Evolutionary conservation across 2,797 vertebrate species (phyloP).

Genomic region (Halcyon chelicuti): DNA sequence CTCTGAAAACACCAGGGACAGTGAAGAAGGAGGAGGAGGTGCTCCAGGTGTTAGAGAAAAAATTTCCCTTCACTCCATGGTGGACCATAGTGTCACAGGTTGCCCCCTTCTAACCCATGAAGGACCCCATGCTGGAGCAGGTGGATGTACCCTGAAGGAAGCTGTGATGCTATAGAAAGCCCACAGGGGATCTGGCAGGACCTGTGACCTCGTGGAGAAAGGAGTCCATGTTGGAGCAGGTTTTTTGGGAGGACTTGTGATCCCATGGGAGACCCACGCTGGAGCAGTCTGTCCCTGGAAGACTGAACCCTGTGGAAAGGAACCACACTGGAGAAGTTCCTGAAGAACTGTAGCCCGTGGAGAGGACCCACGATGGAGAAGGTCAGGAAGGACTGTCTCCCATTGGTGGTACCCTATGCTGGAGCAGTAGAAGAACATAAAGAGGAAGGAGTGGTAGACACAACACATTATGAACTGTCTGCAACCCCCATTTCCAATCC

Average conservation of each 20-base stretch:
- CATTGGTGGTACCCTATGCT: accelerated
- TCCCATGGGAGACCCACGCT: neutral
- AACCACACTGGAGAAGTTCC: neutral
- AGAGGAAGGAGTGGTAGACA: accelerated
- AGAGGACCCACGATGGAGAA: neutral
- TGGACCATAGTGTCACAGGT: no score
- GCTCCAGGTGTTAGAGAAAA: no score
- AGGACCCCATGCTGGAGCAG: no score
- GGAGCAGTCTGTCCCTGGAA: neutral
- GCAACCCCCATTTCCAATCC: accelerated
- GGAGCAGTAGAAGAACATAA: neutral
- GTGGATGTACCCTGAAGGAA: no score
- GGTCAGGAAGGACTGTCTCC: neutral
- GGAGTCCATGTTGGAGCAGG: neutral
- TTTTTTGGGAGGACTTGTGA: neutral
- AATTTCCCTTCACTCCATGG: no score
- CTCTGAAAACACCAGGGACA: neutral
- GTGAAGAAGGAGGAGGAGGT: neutral
- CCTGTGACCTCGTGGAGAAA: neutral
- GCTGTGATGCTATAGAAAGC: no score
- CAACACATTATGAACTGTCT: neutral
- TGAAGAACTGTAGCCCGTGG: neutral
- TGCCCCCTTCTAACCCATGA: no score
- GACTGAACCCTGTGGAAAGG: no score
- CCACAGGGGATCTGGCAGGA: no score